phyloP scores from a whole-genome alignment of 2,113 vertebrate genomes.

The Python bivittatus region DNA sequence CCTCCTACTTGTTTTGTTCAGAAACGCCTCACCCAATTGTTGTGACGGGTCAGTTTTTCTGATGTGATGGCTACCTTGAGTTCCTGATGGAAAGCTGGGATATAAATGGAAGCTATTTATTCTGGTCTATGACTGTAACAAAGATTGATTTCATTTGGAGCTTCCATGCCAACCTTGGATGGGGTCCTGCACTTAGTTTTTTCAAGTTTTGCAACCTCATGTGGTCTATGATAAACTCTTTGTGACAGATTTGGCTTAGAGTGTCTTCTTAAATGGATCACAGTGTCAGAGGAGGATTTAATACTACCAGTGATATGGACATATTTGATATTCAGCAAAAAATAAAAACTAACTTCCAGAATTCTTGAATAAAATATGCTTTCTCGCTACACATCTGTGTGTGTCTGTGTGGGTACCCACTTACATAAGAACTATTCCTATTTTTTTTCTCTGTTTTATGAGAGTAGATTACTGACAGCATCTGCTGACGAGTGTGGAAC shows the following conservation, averaged over 20 bases:
- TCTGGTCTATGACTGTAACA: too few relatives aligned
- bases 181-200: not conserved
- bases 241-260: not conserved
- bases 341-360: not conserved
- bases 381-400: not conserved
- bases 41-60: not conserved
- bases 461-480: too few relatives aligned
- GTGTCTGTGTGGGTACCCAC: not conserved
- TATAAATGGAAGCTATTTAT: not conserved
- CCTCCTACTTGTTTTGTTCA: not conserved
- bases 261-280: not conserved
- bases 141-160: not conserved
- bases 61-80: not conserved
- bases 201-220: not conserved
- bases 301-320: not conserved
- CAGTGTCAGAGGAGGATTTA: not conserved
- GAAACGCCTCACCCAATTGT: not conserved
- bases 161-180: not conserved
- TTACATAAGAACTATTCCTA: not conserved
- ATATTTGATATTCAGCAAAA: not conserved
- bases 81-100: not conserved
- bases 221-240: not conserved
- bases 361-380: not conserved
- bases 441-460: too few relatives aligned
- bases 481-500: too few relatives aligned